Evolutionary conservation across 2,797 vertebrate species (phyloP).

Genomic region (Fringilla coelebs): DNA sequence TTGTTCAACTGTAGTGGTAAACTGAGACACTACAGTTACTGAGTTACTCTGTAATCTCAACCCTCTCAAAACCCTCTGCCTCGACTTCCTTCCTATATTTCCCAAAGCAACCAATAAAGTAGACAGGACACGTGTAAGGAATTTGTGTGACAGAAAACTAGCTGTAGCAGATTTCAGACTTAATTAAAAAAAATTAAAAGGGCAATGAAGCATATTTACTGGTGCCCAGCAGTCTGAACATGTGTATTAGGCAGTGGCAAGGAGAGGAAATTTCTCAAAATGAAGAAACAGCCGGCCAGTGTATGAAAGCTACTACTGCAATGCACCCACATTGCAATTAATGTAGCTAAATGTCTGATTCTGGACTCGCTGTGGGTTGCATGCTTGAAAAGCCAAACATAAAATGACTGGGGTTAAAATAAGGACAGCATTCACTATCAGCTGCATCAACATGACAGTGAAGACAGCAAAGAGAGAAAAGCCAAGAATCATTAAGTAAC

Average conservation of each 20-base stretch:
- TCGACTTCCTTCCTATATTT: background rate
- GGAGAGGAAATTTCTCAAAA: background rate
- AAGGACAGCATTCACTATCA: background rate
- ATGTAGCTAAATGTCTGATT: background rate
- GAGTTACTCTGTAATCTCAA: background rate
- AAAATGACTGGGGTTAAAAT: background rate
- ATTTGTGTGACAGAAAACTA: background rate
- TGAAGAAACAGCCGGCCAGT: background rate
- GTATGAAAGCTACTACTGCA: background rate
- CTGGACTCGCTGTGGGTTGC: background rate
- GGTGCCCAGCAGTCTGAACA: background rate
- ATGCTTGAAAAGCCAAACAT: background rate
- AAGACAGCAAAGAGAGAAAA: background rate
- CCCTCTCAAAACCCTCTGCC: background rate
- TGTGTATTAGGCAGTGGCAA: background rate
- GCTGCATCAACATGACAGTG: background rate
- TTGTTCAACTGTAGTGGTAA: background rate
- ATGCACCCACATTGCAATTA: background rate
- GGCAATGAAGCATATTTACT: background rate
- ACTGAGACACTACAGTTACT: background rate
- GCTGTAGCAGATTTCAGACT: background rate
- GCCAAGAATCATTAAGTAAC: background rate
- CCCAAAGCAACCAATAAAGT: background rate
- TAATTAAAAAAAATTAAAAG: background rate
- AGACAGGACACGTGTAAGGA: background rate